Conservation (phyloP, 2,113 vertebrate species). For the Pseudopipra pipra region DNA sequence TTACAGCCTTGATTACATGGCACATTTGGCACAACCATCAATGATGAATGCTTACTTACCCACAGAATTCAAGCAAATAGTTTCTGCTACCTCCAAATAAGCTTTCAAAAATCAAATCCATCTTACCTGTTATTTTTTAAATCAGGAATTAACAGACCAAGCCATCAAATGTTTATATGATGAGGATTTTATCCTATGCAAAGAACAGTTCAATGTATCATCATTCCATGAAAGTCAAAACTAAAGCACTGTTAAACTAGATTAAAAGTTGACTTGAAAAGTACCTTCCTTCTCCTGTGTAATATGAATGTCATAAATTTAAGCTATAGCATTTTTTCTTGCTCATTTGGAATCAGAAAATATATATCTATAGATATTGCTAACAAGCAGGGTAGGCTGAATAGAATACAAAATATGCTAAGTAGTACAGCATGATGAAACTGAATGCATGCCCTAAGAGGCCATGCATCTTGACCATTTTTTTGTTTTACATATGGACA, state of each 20-base stretch:
- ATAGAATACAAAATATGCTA: neutral
- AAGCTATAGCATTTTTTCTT: neutral
- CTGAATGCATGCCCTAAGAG: neutral
- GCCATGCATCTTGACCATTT: neutral
- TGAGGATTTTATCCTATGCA: neutral
- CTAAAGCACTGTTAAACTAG: neutral
- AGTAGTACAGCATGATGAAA: neutral
- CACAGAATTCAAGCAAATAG: neutral
- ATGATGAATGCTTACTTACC: neutral
- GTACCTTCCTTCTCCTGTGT: neutral
- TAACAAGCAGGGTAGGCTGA: neutral
- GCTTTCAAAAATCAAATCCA: conserved; percentile 19
- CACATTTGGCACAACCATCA: neutral
- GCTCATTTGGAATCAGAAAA: neutral
- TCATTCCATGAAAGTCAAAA: neutral
- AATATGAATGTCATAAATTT: neutral
- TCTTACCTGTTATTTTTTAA: neutral
- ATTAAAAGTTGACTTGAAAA: neutral
- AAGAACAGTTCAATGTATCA: neutral
- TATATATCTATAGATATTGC: neutral
- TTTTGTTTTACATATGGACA: neutral
- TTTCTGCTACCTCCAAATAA: conserved; percentile 1
- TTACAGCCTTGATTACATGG: neutral
- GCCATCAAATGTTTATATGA: conserved; percentile 9
- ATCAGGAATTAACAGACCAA: neutral